Percentiles rank a stretch among this genome's conserved stretches.
phyloP scores from a whole-genome alignment of 2,888 invertebrate species.

The Perizoma flavofasciatum region DNA sequence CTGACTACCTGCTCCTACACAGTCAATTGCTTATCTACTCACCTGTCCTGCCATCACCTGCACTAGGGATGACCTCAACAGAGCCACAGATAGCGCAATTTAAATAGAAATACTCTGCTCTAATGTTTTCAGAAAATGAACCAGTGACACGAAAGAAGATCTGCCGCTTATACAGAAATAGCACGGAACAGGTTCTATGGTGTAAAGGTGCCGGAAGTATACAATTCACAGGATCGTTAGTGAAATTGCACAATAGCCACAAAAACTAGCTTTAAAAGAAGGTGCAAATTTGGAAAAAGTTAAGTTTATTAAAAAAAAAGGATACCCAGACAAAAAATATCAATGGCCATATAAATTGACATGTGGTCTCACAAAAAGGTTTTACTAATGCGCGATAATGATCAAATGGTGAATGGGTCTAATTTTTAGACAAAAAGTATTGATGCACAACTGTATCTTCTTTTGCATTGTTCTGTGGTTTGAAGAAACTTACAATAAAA shows the following conservation, averaged over 20 bases:
- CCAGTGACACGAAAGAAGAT: no score
- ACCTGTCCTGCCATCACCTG: no score
- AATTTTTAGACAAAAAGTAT: slow-evolving; percentile 29
- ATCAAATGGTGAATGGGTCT: slow-evolving; percentile 48
- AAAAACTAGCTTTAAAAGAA: slow-evolving; percentile 64
- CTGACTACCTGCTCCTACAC: no score
- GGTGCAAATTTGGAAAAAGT: slow-evolving; percentile 71
- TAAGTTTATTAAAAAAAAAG: slow-evolving; percentile 37
- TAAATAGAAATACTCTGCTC: no score
- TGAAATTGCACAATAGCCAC: slow-evolving; percentile 65
- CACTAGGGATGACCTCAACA: no score
- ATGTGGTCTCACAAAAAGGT: slow-evolving; percentile 58
- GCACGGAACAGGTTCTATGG: slow-evolving; percentile 38
- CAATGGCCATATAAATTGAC: slow-evolving; percentile 65
- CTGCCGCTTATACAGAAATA: slow-evolving; percentile 27
- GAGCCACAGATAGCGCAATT: no score
- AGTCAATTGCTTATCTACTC: no score
- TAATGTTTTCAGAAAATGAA: no score
- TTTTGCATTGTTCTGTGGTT: slow-evolving; percentile 20
- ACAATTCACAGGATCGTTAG: slow-evolving; percentile 70
- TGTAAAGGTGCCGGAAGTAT: slow-evolving; percentile 60
- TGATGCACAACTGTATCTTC: slow-evolving; percentile 23
- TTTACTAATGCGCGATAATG: slow-evolving; percentile 67
- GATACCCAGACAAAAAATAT: slow-evolving; percentile 55
- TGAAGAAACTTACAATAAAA: not conserved